Base-by-base conservation (phyloP, 53 echinoderm and acorn worm genomes). In the Glandiceps talaboti region DNA sequence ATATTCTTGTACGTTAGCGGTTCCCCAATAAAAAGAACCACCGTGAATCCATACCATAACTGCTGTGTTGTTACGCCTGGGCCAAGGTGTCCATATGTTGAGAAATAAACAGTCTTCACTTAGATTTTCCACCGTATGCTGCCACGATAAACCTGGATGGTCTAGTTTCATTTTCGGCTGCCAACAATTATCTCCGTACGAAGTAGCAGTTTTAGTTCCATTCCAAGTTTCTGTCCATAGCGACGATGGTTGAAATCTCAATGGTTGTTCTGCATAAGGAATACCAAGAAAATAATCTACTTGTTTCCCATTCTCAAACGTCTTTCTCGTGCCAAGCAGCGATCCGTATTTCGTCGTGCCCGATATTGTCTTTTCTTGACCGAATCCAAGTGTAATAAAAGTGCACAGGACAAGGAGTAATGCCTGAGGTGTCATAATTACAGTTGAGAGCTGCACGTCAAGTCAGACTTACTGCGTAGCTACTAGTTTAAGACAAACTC, bases 1-100 rank as follows among this genome's bases (percentile, higher is more conserved):
- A 82, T 99, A 99, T 26, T 93, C 89, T 32, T 80, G 88, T 28
- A 99, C 83, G 14, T 91, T 88, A 0, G 91, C 91, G 29, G 79
- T 87, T 1, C 99, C 99, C 1, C 91, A 85, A 33, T 84, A 87
- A 78, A 89, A 93, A 1, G 91, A 91, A 1, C 93, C 99, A 20
- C 93, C 99, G 74, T 88, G 92, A 73, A 99, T 99, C 99, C 99
- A 99, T 14, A 99, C 93, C 99, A 99, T 99, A 0, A 99, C 93
- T 76, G 91, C 29, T 25, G 80, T 33, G 20, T 45, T 20, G 64
- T 45, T 45, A 6, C 20, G 64, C 20, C 64, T 6, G 20, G 64
- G 64, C 6, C 20, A 45, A 6, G 64, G 64, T 20, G 64, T 45
- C 64, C 64, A 45, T 6, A 45, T 45, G 20, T 45, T 45, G 6